Conservation (phyloP, 64 coral and sea anemone species). For the Montipora capricornis region DNA sequence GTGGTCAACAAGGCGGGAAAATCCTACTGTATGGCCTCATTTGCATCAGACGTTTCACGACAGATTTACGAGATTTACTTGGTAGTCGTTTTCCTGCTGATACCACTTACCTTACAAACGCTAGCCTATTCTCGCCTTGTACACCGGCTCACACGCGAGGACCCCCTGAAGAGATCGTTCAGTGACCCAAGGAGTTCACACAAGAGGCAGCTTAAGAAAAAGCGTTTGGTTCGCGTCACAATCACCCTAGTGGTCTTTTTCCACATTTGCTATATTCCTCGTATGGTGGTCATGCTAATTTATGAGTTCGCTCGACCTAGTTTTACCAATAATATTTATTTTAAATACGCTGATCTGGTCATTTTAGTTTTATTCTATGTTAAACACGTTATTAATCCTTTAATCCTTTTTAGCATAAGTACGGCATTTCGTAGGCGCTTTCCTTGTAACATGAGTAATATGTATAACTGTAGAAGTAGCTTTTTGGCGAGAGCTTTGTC, state of each 20-base stretch:
- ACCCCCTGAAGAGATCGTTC: conserved; percentile 37
- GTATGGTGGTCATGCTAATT: conserved; percentile 70
- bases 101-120: conserved; percentile 72
- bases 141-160: conserved; percentile 13
- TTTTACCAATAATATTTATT: conserved; percentile 10
- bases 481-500: not conserved
- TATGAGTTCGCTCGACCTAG: conserved; percentile 30
- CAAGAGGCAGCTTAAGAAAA: conserved; percentile 1
- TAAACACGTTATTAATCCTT: conserved; percentile 84
- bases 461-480: not conserved
- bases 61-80: conserved; percentile 65
- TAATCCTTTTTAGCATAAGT: conserved; percentile 88
- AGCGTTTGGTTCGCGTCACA: conserved; percentile 72
- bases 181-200: not conserved
- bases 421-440: conserved; percentile 67
- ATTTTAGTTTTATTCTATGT: conserved; percentile 72
- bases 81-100: conserved; percentile 46
- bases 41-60: conserved; percentile 33
- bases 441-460: not conserved
- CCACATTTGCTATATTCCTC: conserved; percentile 79
- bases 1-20: not conserved
- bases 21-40: conserved; percentile 1
- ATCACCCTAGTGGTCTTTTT: conserved; percentile 75
- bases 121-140: conserved; percentile 75
- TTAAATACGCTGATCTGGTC: conserved; percentile 49